These are phyloP conservation scores for Trypoxylon attenuatum DNA, from an alignment of 2,888 invertebrate genomes.

Conservation along the genomic window DNA sequence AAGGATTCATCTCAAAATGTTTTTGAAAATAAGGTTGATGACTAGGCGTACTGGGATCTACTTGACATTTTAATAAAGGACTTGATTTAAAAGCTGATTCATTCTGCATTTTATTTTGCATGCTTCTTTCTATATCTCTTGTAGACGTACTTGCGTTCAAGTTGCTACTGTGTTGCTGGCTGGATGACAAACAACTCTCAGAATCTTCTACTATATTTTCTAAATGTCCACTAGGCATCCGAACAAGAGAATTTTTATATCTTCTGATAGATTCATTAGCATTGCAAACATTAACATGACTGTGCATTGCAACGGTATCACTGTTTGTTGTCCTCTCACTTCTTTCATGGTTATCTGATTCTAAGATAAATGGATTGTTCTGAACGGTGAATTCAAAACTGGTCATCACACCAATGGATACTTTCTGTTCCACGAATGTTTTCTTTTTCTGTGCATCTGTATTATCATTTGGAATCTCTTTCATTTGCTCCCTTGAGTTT, in stretches of 20 bases:
- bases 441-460: slow-evolving; percentile 52
- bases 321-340: slow-evolving; percentile 28
- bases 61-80: slow-evolving; percentile 20
- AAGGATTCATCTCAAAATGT: neutral
- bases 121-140: slow-evolving; percentile 43
- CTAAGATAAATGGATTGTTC: slow-evolving; percentile 62
- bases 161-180: slow-evolving; percentile 65
- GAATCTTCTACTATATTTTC: slow-evolving; percentile 71
- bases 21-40: neutral
- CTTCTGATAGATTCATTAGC: slow-evolving; percentile 41
- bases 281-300: slow-evolving; percentile 30
- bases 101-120: slow-evolving; percentile 23
- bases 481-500: slow-evolving; percentile 9
- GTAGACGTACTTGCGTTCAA: slow-evolving; percentile 50
- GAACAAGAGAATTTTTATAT: slow-evolving; percentile 55
- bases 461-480: slow-evolving; percentile 44
- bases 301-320: slow-evolving; percentile 23
- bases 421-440: slow-evolving; percentile 76
- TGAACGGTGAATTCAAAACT: slow-evolving; percentile 80
- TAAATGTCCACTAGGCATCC: slow-evolving; percentile 55
- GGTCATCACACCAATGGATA: slow-evolving; percentile 84
- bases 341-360: slow-evolving; percentile 49
- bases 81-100: slow-evolving; percentile 10
- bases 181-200: slow-evolving; percentile 69
- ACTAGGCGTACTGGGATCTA: slow-evolving; percentile 7